Percentiles rank a stretch among this genome's conserved stretches.
These are phyloP conservation scores for Clavelina lepadiformis DNA, from an alignment of 23 tunicate species.

Conservation along the genomic window DNA sequence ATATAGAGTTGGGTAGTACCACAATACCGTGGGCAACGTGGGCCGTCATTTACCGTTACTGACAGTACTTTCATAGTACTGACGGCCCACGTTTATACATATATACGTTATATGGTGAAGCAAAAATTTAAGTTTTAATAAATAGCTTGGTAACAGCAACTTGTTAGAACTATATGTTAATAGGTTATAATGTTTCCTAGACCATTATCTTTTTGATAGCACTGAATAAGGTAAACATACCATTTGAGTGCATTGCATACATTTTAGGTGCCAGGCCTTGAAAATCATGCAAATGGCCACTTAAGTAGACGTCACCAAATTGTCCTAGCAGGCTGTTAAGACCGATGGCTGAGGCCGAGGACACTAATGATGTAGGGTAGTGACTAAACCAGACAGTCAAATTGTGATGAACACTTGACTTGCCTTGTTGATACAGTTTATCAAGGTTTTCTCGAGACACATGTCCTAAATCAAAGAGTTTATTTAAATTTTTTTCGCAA, in stretches of 20 bases:
- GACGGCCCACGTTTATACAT: no score
- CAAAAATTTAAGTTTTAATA: no score
- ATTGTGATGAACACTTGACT: conserved; percentile 23
- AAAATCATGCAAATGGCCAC: conserved; percentile 84
- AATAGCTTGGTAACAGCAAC: no score
- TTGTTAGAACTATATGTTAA: no score
- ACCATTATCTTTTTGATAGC: no score
- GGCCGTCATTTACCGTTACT: no score
- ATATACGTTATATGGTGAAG: no score
- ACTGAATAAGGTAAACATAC: conserved; percentile 17
- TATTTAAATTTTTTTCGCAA: no score
- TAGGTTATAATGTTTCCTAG: no score
- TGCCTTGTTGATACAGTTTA: conserved; percentile 33
- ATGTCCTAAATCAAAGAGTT: conserved; percentile 40
- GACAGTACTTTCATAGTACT: no score
- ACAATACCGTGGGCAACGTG: no score
- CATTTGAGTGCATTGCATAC: conserved; percentile 72
- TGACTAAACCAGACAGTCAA: conserved; percentile 88
- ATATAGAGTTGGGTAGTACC: no score
- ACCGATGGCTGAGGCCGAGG: conserved; percentile 14
- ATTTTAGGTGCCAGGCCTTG: conserved; percentile 41
- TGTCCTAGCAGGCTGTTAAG: conserved; percentile 47
- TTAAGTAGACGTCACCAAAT: conserved; percentile 47
- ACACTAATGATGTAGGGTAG: conserved; percentile 69
- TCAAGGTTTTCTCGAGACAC: conserved; percentile 24